Conservation (phyloP, 2,888 invertebrate species). For the Chrysotoxum bicinctum region DNA sequence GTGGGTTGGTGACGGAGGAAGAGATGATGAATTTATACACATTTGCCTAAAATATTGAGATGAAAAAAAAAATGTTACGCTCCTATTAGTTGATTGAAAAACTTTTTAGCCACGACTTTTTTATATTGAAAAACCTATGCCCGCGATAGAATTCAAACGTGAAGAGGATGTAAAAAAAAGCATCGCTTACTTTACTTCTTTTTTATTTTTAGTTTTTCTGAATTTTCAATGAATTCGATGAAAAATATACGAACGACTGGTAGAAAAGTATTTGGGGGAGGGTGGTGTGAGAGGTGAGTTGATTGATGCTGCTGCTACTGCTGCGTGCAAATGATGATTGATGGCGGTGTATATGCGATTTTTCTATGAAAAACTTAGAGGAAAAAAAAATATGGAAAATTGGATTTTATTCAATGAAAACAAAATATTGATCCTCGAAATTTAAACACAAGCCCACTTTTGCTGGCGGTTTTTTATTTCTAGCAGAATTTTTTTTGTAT, state of each 20-base stretch:
- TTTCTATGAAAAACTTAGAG: not conserved
- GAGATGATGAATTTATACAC: not conserved
- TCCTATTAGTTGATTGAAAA: slow-evolving; percentile 68
- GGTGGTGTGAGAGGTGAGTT: not conserved
- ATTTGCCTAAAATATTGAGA: slow-evolving; percentile 4
- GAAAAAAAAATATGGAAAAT: not conserved
- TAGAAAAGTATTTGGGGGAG: not conserved
- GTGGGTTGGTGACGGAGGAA: not conserved
- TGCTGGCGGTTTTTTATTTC: not conserved
- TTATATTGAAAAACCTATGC: slow-evolving; percentile 1
- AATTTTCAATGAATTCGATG: slow-evolving; percentile 17
- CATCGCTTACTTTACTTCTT: not conserved
- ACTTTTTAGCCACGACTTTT: slow-evolving; percentile 23
- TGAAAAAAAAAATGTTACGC: slow-evolving; percentile 12
- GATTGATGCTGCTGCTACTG: slow-evolving; percentile 38
- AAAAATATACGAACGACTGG: not conserved
- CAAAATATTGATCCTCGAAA: slow-evolving; percentile 37
- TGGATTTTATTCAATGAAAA: slow-evolving; percentile 3
- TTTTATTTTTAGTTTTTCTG: not conserved
- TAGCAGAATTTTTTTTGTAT: not conserved
- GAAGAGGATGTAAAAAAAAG: slow-evolving; percentile 7
- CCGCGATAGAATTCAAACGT: slow-evolving; percentile 18
- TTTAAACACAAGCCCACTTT: not conserved
- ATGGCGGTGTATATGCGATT: not conserved
- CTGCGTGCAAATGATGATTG: slow-evolving; percentile 37